Conservation (phyloP, 2,888 invertebrate species). For the Xylophagus ater region DNA sequence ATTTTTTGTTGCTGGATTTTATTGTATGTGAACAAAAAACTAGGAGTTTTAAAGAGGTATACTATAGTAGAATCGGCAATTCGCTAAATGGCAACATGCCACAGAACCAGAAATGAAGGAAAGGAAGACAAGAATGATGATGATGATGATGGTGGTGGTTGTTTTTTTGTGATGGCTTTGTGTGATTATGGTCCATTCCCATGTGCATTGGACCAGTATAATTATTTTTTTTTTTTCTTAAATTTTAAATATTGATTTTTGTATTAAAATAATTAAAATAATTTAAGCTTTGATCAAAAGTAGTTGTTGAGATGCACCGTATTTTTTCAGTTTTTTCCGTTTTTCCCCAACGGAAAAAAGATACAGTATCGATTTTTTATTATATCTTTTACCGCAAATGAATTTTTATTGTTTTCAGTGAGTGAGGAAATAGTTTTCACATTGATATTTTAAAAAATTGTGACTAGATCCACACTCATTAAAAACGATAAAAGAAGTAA, state of each 20-base stretch:
- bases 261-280: background rate
- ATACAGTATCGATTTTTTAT: background rate
- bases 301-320: background rate
- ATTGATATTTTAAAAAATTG: constrained; percentile 30
- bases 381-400: background rate
- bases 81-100: no score
- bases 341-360: background rate
- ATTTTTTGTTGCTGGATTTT: no score
- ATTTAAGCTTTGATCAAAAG: background rate
- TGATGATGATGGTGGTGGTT: constrained; percentile 11
- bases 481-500: constrained; percentile 31
- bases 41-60: no score
- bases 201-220: constrained; percentile 15
- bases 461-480: constrained; percentile 44
- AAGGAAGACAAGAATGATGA: no score
- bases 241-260: background rate
- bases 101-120: no score
- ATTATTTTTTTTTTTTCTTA: constrained; percentile 5
- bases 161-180: constrained; percentile 10
- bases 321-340: background rate
- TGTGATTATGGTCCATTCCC: constrained; percentile 5
- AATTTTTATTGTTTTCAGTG: constrained; percentile 36
- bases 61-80: no score
- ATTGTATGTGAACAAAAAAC: no score
- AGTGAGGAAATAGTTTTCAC: constrained; percentile 41